Base-by-base conservation (phyloP, 1,140 invertebrate species). In the Magallana angulata region DNA sequence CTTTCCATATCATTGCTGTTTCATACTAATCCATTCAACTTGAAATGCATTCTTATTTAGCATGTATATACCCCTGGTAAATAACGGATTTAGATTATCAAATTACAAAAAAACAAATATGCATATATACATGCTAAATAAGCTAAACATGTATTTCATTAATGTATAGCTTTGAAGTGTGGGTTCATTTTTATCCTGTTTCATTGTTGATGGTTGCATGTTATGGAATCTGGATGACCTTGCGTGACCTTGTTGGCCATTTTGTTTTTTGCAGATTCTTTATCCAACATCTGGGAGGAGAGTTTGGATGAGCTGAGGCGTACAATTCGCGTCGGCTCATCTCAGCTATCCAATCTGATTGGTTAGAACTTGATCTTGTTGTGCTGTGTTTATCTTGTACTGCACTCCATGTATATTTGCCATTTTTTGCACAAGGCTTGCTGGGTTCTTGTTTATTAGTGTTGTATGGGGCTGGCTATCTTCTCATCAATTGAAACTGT, bases 321-420 rank as follows among this genome's bases (percentile, higher is more conserved):
- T 30, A 71, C 68, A 1, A 71, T 71, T 71, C 68, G 68, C 30
- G 18, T 85, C 68, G 68, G 68, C 68, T 85, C 68, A 4, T 24
- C 60, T 85, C 68, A 56, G 84, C 84, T 85, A 68, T 59, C 84
- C 68, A 68, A 85, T 68, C 11, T 56, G 11, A 68, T 62, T 62
- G 84, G 84, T 85, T 85, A 85, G 84, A 85, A 16, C 12, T 85
- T 7, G 62, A 48, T 57, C 8, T n/a, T 68, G 18, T 56, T 1
- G 7, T 64, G 60, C n/a, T 84, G 14, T 85, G 62, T 64, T 59
- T 85, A 48, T 36, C 68, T 30, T 71, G 18, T 71, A 24, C 18
- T 24, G 68, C 68, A 71, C 68, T 36, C 24, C 36, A 71, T 71
- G 12, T 71, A 71, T 9, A 30, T 71, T 24, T 68, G 60, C n/a